A percentile compares a stretch with the other conserved stretches of the same genome.
phyloP scores from a whole-genome alignment of 2,113 vertebrate genomes.

The Laticauda laticaudata region DNA sequence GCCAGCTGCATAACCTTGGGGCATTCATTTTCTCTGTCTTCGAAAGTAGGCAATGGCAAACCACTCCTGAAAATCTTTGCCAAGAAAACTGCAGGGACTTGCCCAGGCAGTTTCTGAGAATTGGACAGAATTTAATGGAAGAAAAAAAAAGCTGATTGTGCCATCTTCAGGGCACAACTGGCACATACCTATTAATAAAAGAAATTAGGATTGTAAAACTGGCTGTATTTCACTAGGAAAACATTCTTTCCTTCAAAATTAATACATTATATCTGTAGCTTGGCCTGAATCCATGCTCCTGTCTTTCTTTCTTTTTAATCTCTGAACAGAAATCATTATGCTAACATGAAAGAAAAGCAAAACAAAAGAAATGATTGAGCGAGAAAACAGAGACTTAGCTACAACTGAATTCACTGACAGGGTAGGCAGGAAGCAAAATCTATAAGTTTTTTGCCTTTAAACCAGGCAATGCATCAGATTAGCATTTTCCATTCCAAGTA shows the following conservation, averaged over 20 bases:
- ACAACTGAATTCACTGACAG: not conserved
- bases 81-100: not conserved
- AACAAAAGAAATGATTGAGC: not conserved
- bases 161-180: constrained; percentile 18
- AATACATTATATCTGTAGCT: not conserved
- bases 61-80: not conserved
- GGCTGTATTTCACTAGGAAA: not conserved
- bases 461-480: not conserved
- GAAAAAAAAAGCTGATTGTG: not conserved
- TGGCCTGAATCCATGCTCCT: accelerated
- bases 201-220: not conserved
- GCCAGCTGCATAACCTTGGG: not conserved
- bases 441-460: not conserved
- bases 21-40: not conserved
- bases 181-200: not conserved
- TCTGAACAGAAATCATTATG: not conserved
- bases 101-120: not conserved
- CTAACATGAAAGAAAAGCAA: not conserved
- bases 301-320: not conserved
- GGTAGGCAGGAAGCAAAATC: not conserved
- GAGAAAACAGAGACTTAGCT: not conserved
- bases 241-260: not conserved
- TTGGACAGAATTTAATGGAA: not conserved
- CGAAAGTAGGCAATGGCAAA: not conserved
- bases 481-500: not conserved